Base-by-base conservation (phyloP, 2,888 invertebrate genomes). In the Drosophila antonietae region DNA sequence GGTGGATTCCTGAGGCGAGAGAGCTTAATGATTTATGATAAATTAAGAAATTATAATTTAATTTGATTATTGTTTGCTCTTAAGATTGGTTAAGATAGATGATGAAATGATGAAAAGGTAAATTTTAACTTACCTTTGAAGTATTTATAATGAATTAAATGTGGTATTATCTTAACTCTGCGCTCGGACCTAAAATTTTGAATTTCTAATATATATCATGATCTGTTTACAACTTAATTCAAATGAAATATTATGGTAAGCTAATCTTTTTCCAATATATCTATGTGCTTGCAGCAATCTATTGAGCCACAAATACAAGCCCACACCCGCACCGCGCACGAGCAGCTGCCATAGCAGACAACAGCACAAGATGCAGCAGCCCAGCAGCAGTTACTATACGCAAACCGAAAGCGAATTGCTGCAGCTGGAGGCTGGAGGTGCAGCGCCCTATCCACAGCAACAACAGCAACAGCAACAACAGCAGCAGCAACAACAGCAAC, bases 401-500 rank as follows among this genome's bases (percentile, higher is more conserved):
- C 92, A 92, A 81, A 92, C 92, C 72, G 92, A 92, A 74, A 92
- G 92, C 75, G 92, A 92, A 73, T 73, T 92, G 77, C 84, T 92
- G 74, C 92, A 92, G 69, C 75, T 92, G 63, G 92, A 92, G 80
- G 92, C 91, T 49, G 89, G 90, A 44, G 86, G 86, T 15, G 81
- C 65, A 20, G 80, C 74, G 67, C 89, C 65, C 78, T 81, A 75
- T 86, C 64, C 88, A 33, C 57, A 71, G 18, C 89, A 87, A 33
- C 57, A 71, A n/a, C 89, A 87, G 31, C 60, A 52, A 75, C 70
- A 61, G 59, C 46, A 74, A 31, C 60, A 52, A 70, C 78, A 77
- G 20, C 78, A 73, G 8, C 75, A 44, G 6, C 53, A 76, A 7
- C 78, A 76, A 33, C 57, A 71, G 18, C 89, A 87, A 31, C 60